phyloP scores from a whole-genome alignment of 2,113 vertebrate genomes.

The Rhinichthys klamathensis region DNA sequence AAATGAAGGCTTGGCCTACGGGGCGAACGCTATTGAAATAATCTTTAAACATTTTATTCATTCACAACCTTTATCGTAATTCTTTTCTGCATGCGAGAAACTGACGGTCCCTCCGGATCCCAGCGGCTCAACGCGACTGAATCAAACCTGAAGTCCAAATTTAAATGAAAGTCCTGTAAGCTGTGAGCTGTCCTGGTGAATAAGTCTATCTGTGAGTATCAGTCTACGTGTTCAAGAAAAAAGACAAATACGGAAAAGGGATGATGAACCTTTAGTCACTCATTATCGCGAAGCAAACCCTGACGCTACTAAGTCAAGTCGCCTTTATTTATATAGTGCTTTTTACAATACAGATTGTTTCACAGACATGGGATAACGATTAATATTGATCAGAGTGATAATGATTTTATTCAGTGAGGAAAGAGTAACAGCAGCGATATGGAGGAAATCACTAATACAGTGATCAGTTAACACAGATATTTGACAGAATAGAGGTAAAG shows the following conservation, averaged over 20 bases:
- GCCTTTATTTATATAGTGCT: too few species aligned
- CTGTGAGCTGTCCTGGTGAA: background rate
- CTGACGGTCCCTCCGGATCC: background rate
- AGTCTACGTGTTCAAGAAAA: background rate
- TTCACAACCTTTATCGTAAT: background rate
- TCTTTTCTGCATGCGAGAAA: background rate
- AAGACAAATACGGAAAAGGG: background rate
- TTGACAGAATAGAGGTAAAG: too few species aligned
- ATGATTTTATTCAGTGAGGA: background rate
- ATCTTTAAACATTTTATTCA: slow-evolving; percentile 19
- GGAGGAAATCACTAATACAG: background rate
- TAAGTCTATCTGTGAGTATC: background rate
- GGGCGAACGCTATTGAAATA: background rate
- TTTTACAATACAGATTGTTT: too few species aligned
- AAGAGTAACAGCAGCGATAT: background rate
- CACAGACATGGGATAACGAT: background rate
- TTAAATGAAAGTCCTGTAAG: background rate
- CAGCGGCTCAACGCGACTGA: background rate
- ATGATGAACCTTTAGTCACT: background rate
- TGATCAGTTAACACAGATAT: too few species aligned
- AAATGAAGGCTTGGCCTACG: slow-evolving; percentile 9
- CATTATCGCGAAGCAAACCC: background rate
- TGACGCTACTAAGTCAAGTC: background rate
- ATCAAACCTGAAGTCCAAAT: background rate
- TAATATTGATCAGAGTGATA: background rate